These are phyloP conservation scores for Sebastes itinus DNA, from an alignment of 2,797 vertebrate genomes.

Conservation along the genomic window DNA sequence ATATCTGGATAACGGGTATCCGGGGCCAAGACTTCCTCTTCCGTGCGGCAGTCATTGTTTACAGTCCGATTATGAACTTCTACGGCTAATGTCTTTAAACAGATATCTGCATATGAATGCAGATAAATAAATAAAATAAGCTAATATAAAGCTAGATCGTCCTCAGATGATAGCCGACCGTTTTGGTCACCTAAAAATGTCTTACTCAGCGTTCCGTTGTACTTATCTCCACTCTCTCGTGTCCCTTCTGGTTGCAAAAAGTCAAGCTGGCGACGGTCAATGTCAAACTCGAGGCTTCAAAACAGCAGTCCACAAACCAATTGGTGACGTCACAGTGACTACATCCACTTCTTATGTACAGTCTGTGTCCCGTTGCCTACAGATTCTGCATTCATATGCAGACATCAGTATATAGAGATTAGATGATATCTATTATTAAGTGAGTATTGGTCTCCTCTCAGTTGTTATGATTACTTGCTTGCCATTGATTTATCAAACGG, in stretches of 20 bases:
- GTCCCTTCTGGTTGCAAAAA: no score
- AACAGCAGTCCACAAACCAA: no score
- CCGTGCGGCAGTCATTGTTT: not conserved
- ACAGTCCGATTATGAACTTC: not conserved
- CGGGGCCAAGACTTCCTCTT: not conserved
- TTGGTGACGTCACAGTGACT: no score
- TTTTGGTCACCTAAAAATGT: no score
- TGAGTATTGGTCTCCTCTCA: constrained; percentile 2
- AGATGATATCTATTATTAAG: not conserved
- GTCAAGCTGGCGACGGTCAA: rapidly evolving
- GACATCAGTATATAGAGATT: not conserved
- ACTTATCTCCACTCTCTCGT: no score
- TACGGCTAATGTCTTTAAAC: no score
- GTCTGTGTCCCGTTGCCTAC: not conserved
- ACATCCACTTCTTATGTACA: no score
- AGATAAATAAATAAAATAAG: not conserved
- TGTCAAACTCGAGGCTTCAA: no score
- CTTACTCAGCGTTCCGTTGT: no score
- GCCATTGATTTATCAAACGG: not conserved
- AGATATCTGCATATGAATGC: not conserved
- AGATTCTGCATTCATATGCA: not conserved
- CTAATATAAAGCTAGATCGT: not conserved
- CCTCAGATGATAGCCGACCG: not conserved
- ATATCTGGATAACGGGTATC: no score
- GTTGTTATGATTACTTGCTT: not conserved